Percentiles rank a stretch among this genome's conserved stretches.
phyloP scores from a whole-genome alignment of 2,797 vertebrate species.

The Cichlasoma orientale region DNA sequence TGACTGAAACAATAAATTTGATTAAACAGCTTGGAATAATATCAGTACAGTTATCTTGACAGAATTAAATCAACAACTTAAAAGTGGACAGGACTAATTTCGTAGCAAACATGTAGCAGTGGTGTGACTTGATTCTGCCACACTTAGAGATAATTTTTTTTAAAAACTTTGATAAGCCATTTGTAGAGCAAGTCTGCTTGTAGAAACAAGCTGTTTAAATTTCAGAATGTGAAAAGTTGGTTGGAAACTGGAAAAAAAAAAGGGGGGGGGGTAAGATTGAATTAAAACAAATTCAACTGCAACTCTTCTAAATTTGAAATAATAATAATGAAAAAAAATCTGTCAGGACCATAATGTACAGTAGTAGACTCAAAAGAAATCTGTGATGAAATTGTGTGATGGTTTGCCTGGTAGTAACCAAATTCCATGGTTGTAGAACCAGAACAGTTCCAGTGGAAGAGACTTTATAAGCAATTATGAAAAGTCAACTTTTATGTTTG shows the following conservation, averaged over 20 bases:
- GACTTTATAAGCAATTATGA: no score
- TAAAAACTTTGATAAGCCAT: not conserved
- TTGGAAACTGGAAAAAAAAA: not conserved
- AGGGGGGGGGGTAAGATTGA: no score
- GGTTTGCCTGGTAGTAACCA: not conserved
- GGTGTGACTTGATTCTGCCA: not conserved
- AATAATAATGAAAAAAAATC: not conserved
- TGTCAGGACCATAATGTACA: not conserved
- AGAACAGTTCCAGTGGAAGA: no score
- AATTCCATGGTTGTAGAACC: no score
- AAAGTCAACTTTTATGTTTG: no score
- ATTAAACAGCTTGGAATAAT: constrained; percentile 18
- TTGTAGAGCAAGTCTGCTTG: not conserved
- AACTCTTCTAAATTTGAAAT: not conserved
- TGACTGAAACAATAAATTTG: constrained; percentile 18
- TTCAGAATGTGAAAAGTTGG: not conserved
- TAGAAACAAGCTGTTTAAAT: not conserved
- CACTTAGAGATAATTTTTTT: not conserved
- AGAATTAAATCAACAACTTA: constrained; percentile 15
- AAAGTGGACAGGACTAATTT: constrained; percentile 6
- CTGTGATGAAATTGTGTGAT: not conserved
- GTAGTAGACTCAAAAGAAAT: not conserved
- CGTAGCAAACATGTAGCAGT: not conserved
- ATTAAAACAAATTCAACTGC: not conserved
- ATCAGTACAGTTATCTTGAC: constrained; percentile 3